Base-by-base conservation (phyloP, 2,797 vertebrate genomes). In the Falco novaeseelandiae region DNA sequence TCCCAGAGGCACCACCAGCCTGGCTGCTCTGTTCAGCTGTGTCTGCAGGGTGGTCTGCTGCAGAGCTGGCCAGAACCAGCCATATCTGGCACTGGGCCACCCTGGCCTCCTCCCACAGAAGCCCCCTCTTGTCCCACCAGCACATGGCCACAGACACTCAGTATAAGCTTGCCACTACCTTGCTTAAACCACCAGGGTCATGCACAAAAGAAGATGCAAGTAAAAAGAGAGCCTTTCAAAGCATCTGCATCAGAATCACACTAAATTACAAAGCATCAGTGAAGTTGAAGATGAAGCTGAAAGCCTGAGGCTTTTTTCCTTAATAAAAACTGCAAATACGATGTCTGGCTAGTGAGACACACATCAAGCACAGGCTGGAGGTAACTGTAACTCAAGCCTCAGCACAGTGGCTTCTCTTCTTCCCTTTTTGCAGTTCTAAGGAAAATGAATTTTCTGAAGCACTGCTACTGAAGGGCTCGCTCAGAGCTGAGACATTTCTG, bases 281-380 rank as follows among this genome's bases (percentile, higher is more conserved):
- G 25, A 80, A 55, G 42, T 48, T 66, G 71, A 40, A 87, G 36
- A 32, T 15, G n/a, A 66, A 18, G 25, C 5, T 51, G 36, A 91
- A 83, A 71, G 40, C 34, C 57, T 26, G 19, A 80, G 46, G 21
- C 11, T 27, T 54, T 29, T 13, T 54, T 29, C 27, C 44, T 54
- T 38, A 48, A 65, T 38, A 49, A 59, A 84, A 80, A 13, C 32
- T 1, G 0, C 34, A 76, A 65, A 38, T 32, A 79, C 0, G 1
- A 63, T 1, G 2, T 12, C 48, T 49, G 42, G 46, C 34, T 65
- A 55, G 27, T 2, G 2, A 66, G 34, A 83, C 26, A 55, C 1
- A 0, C 20, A 49, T 20, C 32, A 49, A 70, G 27, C 34, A 51
- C 21, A 40, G 29, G 20, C 5, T 0, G 0, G 17, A 15, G 18